These are phyloP conservation scores for Lordiphosa collinella DNA, from an alignment of 1,140 invertebrate genomes.

Conservation along the genomic window DNA sequence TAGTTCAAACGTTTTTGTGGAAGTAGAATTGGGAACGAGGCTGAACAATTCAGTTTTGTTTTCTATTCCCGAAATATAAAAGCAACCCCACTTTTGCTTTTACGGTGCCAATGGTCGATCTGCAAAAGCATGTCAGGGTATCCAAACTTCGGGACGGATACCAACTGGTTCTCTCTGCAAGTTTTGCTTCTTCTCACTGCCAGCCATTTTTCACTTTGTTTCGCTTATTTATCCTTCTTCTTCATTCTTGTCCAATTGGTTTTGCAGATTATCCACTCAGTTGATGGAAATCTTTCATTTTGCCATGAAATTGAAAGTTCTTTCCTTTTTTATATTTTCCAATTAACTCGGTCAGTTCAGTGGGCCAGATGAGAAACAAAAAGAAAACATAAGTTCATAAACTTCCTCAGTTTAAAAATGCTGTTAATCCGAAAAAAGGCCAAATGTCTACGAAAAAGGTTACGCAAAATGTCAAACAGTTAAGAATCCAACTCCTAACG, in stretches of 20 bases:
- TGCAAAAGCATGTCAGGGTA: background rate
- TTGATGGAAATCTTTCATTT: slow-evolving; percentile 46
- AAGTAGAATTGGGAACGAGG: too few relatives aligned
- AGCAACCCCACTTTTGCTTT: too few relatives aligned
- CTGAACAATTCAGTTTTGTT: too few relatives aligned
- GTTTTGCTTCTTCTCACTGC: slow-evolving; percentile 1
- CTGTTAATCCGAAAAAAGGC: slow-evolving; percentile 60
- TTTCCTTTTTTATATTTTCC: slow-evolving; percentile 2
- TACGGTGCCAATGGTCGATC: too few relatives aligned
- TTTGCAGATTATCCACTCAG: slow-evolving; percentile 21
- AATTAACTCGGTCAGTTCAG: slow-evolving; percentile 48
- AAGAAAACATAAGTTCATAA: slow-evolving; percentile 17
- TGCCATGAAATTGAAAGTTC: slow-evolving; percentile 69
- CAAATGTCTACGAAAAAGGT: slow-evolving; percentile 76
- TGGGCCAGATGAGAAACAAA: slow-evolving; percentile 25
- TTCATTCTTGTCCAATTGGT: slow-evolving; percentile 17
- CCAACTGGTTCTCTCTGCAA: background rate
- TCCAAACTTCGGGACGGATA: background rate
- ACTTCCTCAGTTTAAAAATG: slow-evolving; percentile 19
- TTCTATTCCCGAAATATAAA: too few relatives aligned
- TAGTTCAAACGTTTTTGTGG: too few relatives aligned
- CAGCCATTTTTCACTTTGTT: slow-evolving; percentile 18
- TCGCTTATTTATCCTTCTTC: slow-evolving; percentile 12
- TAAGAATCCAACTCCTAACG: slow-evolving; percentile 74
- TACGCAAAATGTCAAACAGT: slow-evolving; percentile 79